phyloP scores from a whole-genome alignment of 2,113 vertebrate species.

The Cebus imitator region DNA sequence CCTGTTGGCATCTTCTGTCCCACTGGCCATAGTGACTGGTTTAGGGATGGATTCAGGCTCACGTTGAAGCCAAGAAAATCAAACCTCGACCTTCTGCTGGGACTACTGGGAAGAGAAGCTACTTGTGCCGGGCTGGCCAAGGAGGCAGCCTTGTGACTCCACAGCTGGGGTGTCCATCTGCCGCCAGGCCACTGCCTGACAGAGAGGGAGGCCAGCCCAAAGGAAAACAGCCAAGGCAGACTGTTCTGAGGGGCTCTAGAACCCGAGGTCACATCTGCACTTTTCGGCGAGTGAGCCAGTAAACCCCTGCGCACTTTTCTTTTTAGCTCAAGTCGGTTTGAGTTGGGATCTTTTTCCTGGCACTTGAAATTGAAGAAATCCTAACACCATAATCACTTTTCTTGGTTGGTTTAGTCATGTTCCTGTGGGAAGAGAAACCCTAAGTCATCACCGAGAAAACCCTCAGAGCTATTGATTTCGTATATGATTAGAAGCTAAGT shows the following conservation, averaged over 20 bases:
- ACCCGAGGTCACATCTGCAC: not conserved
- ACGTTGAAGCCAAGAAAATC: not conserved
- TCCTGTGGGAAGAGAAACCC: not conserved
- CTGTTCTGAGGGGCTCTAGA: rapidly evolving
- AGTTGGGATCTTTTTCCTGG: not conserved
- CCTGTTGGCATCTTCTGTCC: not conserved
- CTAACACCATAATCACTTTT: not conserved
- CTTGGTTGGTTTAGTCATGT: not conserved
- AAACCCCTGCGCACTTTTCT: not conserved
- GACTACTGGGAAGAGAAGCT: not conserved
- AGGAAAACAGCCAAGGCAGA: not conserved
- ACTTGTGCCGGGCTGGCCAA: rapidly evolving
- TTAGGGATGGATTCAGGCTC: not conserved
- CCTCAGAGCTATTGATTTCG: not conserved
- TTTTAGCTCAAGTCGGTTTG: not conserved
- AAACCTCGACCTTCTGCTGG: not conserved
- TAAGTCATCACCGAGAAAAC: not conserved
- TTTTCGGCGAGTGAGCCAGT: not conserved
- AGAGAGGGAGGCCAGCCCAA: not conserved
- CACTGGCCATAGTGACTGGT: not conserved
- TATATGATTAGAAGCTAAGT: not conserved
- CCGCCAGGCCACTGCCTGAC: too few relatives aligned
- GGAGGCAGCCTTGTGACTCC: not conserved
- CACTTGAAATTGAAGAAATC: not conserved
- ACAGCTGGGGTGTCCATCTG: not conserved